phyloP scores from a whole-genome alignment of 2,888 invertebrate species.

The Noctua pronuba region DNA sequence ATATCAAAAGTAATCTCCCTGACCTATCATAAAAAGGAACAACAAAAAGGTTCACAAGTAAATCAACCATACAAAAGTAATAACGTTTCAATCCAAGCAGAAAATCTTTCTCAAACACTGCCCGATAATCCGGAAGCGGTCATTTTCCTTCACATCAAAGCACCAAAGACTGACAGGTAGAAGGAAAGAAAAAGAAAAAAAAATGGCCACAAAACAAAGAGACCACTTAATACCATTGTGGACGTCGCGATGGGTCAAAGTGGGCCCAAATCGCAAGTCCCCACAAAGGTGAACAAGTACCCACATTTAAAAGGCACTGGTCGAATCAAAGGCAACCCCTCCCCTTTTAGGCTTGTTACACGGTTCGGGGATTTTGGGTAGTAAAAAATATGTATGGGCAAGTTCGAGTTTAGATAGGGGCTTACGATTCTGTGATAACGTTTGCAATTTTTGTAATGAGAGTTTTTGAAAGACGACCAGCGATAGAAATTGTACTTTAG shows the following conservation, averaged over 20 bases:
- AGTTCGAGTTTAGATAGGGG: constrained; percentile 33
- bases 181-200: constrained; percentile 27
- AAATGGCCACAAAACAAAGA: constrained; percentile 68
- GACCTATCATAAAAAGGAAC: constrained; percentile 16
- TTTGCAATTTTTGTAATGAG: neutral
- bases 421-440: constrained; percentile 28
- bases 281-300: constrained; percentile 82
- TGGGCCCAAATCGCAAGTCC: constrained; percentile 76
- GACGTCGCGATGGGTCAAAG: constrained; percentile 75
- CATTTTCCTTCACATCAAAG: constrained; percentile 64
- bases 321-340: constrained; percentile 81
- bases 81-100: constrained; percentile 43
- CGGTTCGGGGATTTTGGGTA: constrained; percentile 72
- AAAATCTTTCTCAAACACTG: constrained; percentile 52
- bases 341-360: constrained; percentile 87
- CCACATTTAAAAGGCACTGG: constrained; percentile 80
- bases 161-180: constrained; percentile 61
- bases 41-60: constrained; percentile 44
- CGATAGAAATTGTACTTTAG: neutral
- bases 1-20: constrained; percentile 45
- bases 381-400: constrained; percentile 73
- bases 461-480: neutral
- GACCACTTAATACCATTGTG: constrained; percentile 74
- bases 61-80: constrained; percentile 50
- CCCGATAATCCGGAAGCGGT: constrained; percentile 61